These are phyloP conservation scores for Conomelus anceps DNA, from an alignment of 2,888 invertebrate genomes.

Conservation along the genomic window DNA sequence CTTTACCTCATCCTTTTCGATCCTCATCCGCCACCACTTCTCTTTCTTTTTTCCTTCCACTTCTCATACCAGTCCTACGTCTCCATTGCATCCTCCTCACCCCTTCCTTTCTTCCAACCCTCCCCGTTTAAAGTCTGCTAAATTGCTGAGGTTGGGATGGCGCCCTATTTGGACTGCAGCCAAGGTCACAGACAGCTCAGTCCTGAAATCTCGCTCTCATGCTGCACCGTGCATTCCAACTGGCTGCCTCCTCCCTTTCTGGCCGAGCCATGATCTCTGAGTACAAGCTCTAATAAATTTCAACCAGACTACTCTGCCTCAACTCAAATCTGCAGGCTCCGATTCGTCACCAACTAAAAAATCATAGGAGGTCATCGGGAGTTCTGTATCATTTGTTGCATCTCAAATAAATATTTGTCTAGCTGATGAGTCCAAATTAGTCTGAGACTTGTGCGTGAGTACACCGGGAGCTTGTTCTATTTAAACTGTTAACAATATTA, in stretches of 20 bases:
- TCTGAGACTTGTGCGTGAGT: too few species aligned
- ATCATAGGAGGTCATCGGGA: background rate
- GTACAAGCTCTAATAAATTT: background rate
- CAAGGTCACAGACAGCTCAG: background rate
- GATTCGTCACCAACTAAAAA: background rate
- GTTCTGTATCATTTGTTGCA: background rate
- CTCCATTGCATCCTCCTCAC: background rate
- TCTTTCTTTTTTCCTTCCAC: background rate
- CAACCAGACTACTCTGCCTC: background rate
- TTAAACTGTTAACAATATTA: too few species aligned
- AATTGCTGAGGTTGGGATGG: background rate
- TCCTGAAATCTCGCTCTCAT: background rate
- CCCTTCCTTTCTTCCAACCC: background rate
- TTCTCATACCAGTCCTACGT: background rate
- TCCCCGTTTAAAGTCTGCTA: background rate
- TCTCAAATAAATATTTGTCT: background rate
- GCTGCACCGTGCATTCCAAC: background rate
- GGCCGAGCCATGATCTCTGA: background rate
- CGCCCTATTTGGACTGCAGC: slow-evolving; percentile 1
- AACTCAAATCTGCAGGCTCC: background rate
- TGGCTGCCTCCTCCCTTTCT: background rate
- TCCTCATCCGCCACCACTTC: background rate
- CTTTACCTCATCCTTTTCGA: too few species aligned
- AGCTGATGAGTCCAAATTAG: too few species aligned
- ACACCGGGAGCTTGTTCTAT: too few species aligned